Evolutionary conservation across 2,797 vertebrate genomes (phyloP), one percentile per base, ranked within the genome.

Genomic region (Momotus momota): DNA sequence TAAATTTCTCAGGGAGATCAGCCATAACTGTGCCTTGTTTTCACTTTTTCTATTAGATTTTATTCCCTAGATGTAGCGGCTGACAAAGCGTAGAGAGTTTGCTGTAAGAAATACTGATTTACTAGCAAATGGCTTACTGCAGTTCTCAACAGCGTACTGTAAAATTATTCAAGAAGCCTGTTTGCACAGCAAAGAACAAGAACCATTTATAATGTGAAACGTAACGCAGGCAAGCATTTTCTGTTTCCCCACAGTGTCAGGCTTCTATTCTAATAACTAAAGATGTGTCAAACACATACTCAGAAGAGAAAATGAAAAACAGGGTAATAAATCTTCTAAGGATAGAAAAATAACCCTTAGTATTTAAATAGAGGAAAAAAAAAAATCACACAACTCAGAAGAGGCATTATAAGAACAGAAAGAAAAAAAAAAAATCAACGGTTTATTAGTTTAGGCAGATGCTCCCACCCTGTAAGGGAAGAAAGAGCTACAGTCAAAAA

Each of bases 101-200:
- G 33, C 81, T 93, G 69, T 62, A 80, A 60, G 64, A 85, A 86
- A 95, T 91, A 85, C 88, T 94, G 94, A 97, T 96, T 91, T 95
- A 93, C 67, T 90, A 80, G 94, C 90, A 96, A 92, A 88, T 62
- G 72, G 25, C 26, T 89, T 61, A 81, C 58, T 8, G 27, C 66
- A 67, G 91, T 49, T 91, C 89, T 94, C 75, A 51, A 31, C 83
- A 62, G 92, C 51, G 14, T 48, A 74, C 71, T 23, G 3, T 38
- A 71, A 90, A 97, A 94, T 94, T 94, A 96, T 93, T 96, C 81
- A 79, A 88, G 95, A 64, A 85, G 57, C 49, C 77, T 65, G 62
- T 81, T 84, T 88, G 78, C 19, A 48, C 49, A 41, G 86, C 48
- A 78, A 94, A 96, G 80, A 94, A 67, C 71, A 88, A 96, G 84